These are phyloP conservation scores for Engraulis encrasicolus DNA, from an alignment of 2,113 vertebrate genomes.

Conservation along the genomic window DNA sequence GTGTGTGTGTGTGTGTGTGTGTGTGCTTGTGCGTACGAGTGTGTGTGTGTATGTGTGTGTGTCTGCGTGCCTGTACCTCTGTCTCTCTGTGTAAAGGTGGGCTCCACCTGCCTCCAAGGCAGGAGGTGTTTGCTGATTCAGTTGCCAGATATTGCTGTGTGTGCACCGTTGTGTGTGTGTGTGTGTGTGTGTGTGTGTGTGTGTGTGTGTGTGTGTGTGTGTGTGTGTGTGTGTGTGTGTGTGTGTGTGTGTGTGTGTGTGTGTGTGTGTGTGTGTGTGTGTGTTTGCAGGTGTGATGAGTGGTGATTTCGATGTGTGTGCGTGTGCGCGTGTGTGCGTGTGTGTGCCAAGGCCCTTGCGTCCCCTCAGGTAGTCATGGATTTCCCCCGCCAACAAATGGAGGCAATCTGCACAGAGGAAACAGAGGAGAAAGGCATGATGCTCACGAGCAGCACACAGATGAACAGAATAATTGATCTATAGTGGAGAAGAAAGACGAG, in stretches of 20 bases:
- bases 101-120: background rate
- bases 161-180: background rate
- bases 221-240: slow-evolving; percentile 1
- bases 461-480: background rate
- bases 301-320: too few species aligned
- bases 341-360: too few species aligned
- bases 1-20: background rate
- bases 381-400: too few species aligned
- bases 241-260: background rate
- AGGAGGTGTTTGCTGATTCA: slow-evolving; percentile 23
- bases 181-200: background rate
- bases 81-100: background rate
- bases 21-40: background rate
- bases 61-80: background rate
- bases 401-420: background rate
- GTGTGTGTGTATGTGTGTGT: background rate
- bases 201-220: slow-evolving; percentile 5
- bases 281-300: too few species aligned
- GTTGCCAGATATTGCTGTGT: background rate
- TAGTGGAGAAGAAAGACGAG: background rate
- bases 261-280: background rate
- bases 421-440: background rate
- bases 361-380: background rate
- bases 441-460: background rate
- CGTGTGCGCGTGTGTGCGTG: too few species aligned